These are phyloP conservation scores for Erpetoichthys calabaricus DNA, from an alignment of 2,797 vertebrate genomes.

Conservation along the genomic window DNA sequence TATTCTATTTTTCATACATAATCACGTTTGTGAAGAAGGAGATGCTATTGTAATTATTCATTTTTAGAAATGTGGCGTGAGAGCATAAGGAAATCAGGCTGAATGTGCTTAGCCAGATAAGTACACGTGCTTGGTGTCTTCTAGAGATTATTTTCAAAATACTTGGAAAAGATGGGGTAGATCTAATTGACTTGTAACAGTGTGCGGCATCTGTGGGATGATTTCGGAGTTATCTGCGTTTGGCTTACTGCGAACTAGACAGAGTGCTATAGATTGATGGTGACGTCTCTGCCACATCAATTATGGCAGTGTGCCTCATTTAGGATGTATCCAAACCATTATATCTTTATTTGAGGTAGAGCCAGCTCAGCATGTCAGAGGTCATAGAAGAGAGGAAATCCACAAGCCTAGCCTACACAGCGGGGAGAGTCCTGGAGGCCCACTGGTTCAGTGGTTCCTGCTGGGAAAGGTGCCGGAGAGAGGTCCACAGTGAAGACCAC, in stretches of 20 bases:
- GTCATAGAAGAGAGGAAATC: conserved; percentile 38
- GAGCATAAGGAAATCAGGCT: conserved; percentile 43
- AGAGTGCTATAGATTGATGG: conserved; percentile 50
- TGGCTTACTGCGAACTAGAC: conserved; percentile 23
- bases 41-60: conserved; percentile 45
- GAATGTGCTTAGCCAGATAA: conserved; percentile 55
- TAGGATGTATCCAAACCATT: conserved; percentile 43
- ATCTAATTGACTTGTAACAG: conserved; percentile 52
- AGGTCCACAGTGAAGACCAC: conserved; percentile 39
- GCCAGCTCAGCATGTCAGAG: conserved; percentile 45
- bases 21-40: conserved; percentile 32
- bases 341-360: conserved; percentile 46
- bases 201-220: conserved; percentile 29
- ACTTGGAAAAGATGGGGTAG: conserved; percentile 37
- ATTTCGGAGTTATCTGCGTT: conserved; percentile 36
- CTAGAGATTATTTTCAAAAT: conserved; percentile 40
- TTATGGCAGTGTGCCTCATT: conserved; percentile 43
- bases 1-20: conserved; percentile 34
- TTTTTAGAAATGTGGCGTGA: conserved; percentile 45
- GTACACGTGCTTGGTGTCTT: conserved; percentile 34
- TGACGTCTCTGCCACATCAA: conserved; percentile 61
- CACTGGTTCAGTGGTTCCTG: conserved; percentile 41
- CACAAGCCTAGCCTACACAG: conserved; percentile 32
- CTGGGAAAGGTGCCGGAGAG: conserved; percentile 55
- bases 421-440: conserved; percentile 46